These are phyloP conservation scores for Ciona savignyi DNA, from an alignment of 23 tunicate species.

Conservation along the genomic window DNA sequence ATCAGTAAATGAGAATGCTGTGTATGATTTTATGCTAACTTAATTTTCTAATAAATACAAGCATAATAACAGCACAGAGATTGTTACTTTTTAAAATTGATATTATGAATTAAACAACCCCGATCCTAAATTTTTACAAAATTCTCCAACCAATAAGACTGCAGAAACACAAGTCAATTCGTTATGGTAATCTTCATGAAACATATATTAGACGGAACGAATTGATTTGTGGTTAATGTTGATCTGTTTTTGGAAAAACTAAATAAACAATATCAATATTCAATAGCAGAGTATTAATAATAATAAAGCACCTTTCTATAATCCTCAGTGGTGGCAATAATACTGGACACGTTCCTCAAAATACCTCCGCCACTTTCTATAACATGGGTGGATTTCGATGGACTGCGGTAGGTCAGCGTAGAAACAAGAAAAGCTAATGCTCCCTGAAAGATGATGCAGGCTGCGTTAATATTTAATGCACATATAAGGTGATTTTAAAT, in stretches of 20 bases:
- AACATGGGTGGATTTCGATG: slow-evolving; percentile 18
- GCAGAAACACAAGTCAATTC: too few relatives aligned
- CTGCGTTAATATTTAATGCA: not conserved
- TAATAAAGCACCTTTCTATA: slow-evolving; percentile 37
- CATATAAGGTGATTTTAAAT: not conserved
- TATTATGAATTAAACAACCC: too few relatives aligned
- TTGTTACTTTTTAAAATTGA: too few relatives aligned
- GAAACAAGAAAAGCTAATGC: slow-evolving; percentile 54
- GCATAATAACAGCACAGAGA: not conserved
- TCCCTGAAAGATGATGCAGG: slow-evolving; percentile 22
- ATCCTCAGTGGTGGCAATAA: slow-evolving; percentile 48
- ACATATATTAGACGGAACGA: too few relatives aligned
- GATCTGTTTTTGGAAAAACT: too few relatives aligned
- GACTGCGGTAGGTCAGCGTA: slow-evolving; percentile 35
- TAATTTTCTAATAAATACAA: not conserved
- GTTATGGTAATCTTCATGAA: too few relatives aligned
- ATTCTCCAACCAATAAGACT: too few relatives aligned
- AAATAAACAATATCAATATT: too few relatives aligned
- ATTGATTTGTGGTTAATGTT: too few relatives aligned
- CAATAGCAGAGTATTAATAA: not conserved
- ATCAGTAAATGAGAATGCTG: too few relatives aligned
- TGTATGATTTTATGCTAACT: too few relatives aligned
- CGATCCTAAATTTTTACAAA: too few relatives aligned
- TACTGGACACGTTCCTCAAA: slow-evolving; percentile 50
- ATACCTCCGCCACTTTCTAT: slow-evolving; percentile 60